Base-by-base conservation (phyloP, 2,888 invertebrate genomes). In the Leptopilina syphax region DNA sequence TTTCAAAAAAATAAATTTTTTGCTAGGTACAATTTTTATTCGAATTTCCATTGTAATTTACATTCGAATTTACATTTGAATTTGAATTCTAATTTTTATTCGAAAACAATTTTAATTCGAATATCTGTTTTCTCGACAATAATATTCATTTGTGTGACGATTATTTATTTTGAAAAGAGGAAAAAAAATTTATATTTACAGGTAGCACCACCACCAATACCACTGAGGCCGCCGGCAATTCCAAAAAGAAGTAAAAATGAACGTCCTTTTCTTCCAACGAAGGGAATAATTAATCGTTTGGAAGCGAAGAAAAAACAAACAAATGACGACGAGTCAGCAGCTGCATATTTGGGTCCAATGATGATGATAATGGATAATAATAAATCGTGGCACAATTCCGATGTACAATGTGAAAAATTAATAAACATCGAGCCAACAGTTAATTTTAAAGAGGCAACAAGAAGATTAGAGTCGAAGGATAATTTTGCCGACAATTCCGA, bases 191-290 rank as follows among this genome's bases (percentile, higher is more conserved):
- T 18, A 18, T 50, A 50, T 50, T 67, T 83, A 60, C n/a, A 90
- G 90, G 89, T 89, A 80, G 88, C 88, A 81, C 93, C 92, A 65
- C 93, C 93, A 9, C 93, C 93, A 77, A 92, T 93, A 79, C 93
- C 93, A 47, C 84, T 91, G 82, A 90, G 93, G 83, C 93, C 93
- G 73, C 93, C 93, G 18, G 93, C 92, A 65, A 93, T 93, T 65
- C 93, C 94, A 65, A 93, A 93, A 85, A 89, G 94, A 79, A 92
- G 85, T 77, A 88, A 87, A 67, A 87, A 91, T 82, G 90, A 91
- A 80, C 87, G 88, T 79, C 91, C 91, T 73, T 89, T 91, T 77
- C 88, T 88, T 13, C 86, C 85, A 91, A 92, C 89, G 89, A 92
- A 81, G 92, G 92, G 89, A 91, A 92, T 77, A 92, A 92, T 88